These are phyloP conservation scores for Protonemura montana DNA, from an alignment of 2,888 invertebrate species.

Conservation along the genomic window DNA sequence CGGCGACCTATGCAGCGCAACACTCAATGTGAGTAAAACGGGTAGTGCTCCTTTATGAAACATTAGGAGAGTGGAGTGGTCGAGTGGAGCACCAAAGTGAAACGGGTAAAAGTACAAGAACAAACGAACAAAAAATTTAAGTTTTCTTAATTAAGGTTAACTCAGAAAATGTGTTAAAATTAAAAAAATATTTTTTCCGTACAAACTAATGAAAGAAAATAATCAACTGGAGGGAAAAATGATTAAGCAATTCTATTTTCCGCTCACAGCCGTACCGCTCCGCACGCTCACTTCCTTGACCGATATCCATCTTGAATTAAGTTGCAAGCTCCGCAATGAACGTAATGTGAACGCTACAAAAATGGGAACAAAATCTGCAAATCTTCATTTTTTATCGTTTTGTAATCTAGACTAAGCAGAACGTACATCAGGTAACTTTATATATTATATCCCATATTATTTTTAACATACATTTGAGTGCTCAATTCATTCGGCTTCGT, in stretches of 20 bases:
- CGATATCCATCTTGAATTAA: background rate
- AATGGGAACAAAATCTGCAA: background rate
- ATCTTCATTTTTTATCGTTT: background rate
- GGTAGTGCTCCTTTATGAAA: background rate
- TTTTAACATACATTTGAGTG: background rate
- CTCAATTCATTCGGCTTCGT: background rate
- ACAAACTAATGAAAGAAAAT: no score
- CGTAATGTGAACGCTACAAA: background rate
- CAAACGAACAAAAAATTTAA: no score
- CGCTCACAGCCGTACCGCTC: background rate
- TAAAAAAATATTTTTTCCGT: no score
- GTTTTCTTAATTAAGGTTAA: no score
- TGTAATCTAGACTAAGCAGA: background rate
- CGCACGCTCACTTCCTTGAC: background rate
- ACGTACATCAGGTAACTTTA: background rate
- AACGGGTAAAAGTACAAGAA: no score
- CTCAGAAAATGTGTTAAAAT: no score
- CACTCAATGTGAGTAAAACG: background rate
- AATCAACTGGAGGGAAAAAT: no score
- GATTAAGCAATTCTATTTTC: no score
- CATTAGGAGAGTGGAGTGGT: no score
- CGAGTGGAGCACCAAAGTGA: no score
- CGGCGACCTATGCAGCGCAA: no score
- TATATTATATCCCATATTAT: background rate
- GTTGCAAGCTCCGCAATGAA: background rate